Evolutionary conservation across 2,113 vertebrate species (phyloP).

Genomic region (Pollachius pollachius): DNA sequence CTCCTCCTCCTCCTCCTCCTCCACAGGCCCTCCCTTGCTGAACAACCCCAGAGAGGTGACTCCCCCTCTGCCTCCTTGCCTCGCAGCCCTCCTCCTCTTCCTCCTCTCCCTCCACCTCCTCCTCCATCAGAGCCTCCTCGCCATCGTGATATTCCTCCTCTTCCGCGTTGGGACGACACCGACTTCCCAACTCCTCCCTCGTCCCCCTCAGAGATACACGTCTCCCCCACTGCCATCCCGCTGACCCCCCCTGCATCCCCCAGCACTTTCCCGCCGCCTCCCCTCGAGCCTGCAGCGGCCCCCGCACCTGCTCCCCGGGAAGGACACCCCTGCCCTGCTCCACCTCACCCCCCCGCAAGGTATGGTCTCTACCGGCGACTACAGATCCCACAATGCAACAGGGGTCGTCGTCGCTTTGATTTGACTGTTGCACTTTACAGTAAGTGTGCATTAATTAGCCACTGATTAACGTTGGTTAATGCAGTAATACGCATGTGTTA

Average conservation of each 20-base stretch:
- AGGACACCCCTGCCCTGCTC: slow-evolving; percentile 25
- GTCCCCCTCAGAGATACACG: slow-evolving; percentile 51
- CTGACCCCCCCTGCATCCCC: slow-evolving; percentile 46
- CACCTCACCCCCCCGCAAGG: slow-evolving; percentile 47
- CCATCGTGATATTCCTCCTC: slow-evolving; percentile 37
- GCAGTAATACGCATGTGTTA: no score
- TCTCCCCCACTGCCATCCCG: slow-evolving; percentile 15
- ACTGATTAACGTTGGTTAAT: no score
- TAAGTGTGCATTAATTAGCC: no score
- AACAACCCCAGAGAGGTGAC: slow-evolving; percentile 51
- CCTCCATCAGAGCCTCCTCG: slow-evolving; percentile 37
- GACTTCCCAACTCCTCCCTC: slow-evolving; percentile 61
- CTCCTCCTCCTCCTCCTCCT: no score
- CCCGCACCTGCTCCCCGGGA: slow-evolving; percentile 12
- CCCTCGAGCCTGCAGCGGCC: slow-evolving; percentile 18
- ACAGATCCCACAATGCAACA: not conserved
- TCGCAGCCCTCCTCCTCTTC: slow-evolving; percentile 10
- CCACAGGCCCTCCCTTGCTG: slow-evolving; percentile 57
- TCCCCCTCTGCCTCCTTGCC: slow-evolving; percentile 20
- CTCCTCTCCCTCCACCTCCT: slow-evolving; percentile 16
- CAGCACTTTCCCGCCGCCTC: slow-evolving; percentile 14
- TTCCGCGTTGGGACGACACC: slow-evolving; percentile 48
- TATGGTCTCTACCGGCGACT: slow-evolving; percentile 19
- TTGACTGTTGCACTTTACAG: no score
- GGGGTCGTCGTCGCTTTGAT: not conserved